Conservation (phyloP, 2,113 vertebrate species). For the Prionailurus bengalensis region DNA sequence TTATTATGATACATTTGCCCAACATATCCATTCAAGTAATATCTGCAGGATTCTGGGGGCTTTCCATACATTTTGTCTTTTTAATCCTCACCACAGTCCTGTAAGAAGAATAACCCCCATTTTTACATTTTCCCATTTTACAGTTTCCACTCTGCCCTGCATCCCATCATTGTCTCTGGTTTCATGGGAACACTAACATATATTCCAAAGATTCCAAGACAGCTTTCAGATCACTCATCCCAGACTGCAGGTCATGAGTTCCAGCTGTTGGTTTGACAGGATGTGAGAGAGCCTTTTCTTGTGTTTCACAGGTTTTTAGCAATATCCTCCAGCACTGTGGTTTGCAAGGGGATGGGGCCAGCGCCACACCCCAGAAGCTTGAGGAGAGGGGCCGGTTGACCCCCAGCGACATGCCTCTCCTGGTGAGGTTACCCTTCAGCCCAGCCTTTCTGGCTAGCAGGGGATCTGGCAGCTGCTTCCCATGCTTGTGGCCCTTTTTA, state of each 20-base stretch:
- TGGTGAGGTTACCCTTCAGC: constrained; percentile 86
- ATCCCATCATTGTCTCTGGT: not conserved
- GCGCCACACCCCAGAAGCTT: constrained; percentile 92
- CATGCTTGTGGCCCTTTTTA: not conserved
- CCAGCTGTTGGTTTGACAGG: not conserved
- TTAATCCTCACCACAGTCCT: not conserved
- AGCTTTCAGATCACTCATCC: not conserved
- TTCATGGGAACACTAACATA: not conserved
- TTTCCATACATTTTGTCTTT: not conserved
- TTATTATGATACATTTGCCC: not conserved
- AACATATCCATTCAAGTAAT: not conserved
- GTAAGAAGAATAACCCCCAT: not conserved
- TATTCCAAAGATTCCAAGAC: not conserved
- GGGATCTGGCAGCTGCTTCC: not conserved
- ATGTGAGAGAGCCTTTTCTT: not conserved
- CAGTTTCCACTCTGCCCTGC: not conserved
- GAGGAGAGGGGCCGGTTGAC: constrained; percentile 88
- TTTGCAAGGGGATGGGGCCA: constrained; percentile 90
- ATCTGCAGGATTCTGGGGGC: not conserved
- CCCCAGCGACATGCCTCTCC: constrained; percentile 91
- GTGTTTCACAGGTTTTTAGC: constrained; percentile 91
- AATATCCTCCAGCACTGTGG: constrained; percentile 93
- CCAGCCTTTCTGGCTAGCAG: not conserved
- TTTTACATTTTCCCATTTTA: not conserved
- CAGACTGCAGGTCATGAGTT: not conserved